Base-by-base conservation (phyloP, 2,113 vertebrate genomes). In the Oreotrochilus melanogaster region DNA sequence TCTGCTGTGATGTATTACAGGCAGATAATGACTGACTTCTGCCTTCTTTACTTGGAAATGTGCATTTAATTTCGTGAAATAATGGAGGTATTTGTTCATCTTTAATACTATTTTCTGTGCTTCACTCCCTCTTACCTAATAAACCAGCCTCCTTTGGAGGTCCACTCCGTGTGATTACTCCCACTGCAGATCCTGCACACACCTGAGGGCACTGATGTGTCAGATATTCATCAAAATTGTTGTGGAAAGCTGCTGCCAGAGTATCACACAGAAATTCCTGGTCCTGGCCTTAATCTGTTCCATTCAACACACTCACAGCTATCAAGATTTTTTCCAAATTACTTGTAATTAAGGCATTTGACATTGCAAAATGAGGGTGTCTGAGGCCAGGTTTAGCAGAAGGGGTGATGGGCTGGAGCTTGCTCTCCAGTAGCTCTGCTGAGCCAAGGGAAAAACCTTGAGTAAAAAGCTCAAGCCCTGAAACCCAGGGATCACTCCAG, bases 11-110 rank as follows among this genome's bases (percentile, higher is more conserved):
- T 96, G 92, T 96, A 96, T 88, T 95, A 97, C 96, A 96, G 93
- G 70, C 93, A 95, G 94, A 92, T 98, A 97, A 98, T 96, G 94
- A 92, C 85, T 95, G 93, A 94, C 93, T 97, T 95, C 94, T 95
- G 89, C 84, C 94, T 96, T 89, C 86, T 67, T 79, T 65, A 64
- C 95, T 97, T 47, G 43, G 89, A 90, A 57, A 96, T 95, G 86
- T 54, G 66, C 91, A 79, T 94, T 96, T 97, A 93, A 97, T 97
- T 96, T 95, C 51, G 67, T 62, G 95, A 96, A 97, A 96, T 93
- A 96, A 96, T 92, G 80, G 93, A 95, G 64, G 35, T 72, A 13
- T 87, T 95, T 86, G 70, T 78, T 93, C 66, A 69, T 75, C 58
- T 90, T 81, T 83, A 81, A 95, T 89, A 14, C 58, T 43, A 48